These are phyloP conservation scores for Meganola albula DNA, from an alignment of 2,888 invertebrate genomes.

Conservation along the genomic window DNA sequence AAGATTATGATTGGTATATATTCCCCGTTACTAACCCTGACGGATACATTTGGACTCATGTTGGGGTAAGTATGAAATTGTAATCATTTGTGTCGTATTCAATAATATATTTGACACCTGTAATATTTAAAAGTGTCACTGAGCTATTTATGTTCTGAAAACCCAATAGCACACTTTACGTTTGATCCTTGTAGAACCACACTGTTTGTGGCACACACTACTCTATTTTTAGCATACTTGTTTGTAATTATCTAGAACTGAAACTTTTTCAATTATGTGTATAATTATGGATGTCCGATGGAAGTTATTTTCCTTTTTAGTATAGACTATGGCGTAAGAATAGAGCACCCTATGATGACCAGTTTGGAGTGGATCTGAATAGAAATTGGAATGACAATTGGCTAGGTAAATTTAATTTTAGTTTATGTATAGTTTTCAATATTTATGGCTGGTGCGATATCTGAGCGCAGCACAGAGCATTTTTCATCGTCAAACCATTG, in stretches of 20 bases:
- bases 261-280: too few species aligned
- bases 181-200: too few species aligned
- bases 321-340: constrained; percentile 84
- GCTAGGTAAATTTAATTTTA: constrained; percentile 61
- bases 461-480: constrained; percentile 12
- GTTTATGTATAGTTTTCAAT: not conserved
- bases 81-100: constrained; percentile 11
- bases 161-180: too few species aligned
- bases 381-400: constrained; percentile 86
- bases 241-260: too few species aligned
- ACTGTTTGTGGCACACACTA: too few species aligned
- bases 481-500: too few species aligned
- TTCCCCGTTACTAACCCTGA: constrained; percentile 87
- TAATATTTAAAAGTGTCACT: too few species aligned
- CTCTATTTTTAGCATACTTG: too few species aligned
- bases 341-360: constrained; percentile 62
- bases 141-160: too few species aligned
- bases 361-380: constrained; percentile 85
- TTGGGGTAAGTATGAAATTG: constrained; percentile 49
- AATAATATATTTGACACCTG: too few species aligned
- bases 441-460: constrained; percentile 3
- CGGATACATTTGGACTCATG: constrained; percentile 84
- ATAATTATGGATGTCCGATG: too few species aligned
- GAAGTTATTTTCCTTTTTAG: constrained; percentile 46
- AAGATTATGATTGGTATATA: constrained; percentile 84